Percentiles rank a stretch among this genome's conserved stretches.
Evolutionary conservation across 1,140 invertebrate species (phyloP).

Genomic region (Idris sp.): DNA sequence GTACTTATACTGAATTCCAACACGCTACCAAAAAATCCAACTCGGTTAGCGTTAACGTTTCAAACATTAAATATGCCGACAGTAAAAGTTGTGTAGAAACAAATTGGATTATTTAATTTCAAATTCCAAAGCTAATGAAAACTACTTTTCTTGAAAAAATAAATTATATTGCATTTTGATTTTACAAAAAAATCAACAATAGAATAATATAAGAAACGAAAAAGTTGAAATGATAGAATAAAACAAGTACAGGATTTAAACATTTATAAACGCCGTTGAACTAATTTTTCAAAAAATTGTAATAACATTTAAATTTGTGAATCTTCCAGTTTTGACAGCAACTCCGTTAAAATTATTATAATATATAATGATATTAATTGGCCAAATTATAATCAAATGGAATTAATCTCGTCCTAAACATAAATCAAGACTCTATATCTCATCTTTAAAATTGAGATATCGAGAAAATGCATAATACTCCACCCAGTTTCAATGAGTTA

Average conservation of each 20-base stretch:
- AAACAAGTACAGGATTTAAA: too few species aligned
- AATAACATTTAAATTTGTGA: too few species aligned
- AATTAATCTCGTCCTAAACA: neutral
- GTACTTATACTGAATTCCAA: conserved; percentile 52
- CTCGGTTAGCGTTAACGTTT: conserved; percentile 50
- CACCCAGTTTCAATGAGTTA: neutral
- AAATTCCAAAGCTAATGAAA: neutral
- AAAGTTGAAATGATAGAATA: too few species aligned
- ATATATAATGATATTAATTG: too few species aligned
- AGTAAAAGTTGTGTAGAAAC: conserved; percentile 16
- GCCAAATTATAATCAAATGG: too few species aligned
- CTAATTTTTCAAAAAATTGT: too few species aligned
- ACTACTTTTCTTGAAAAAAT: neutral
- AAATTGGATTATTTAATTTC: conserved; percentile 32
- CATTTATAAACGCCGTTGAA: too few species aligned
- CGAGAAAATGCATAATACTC: conserved; percentile 7
- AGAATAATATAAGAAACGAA: too few species aligned
- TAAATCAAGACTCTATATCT: neutral
- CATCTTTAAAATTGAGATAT: conserved; percentile 1
- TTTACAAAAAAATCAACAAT: too few species aligned
- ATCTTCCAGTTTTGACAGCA: too few species aligned
- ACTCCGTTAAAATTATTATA: too few species aligned
- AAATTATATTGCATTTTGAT: too few species aligned
- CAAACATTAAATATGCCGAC: conserved; percentile 29
- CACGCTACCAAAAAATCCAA: conserved; percentile 56